Percentiles rank a stretch among this genome's conserved stretches.
Conservation (phyloP, 1,140 invertebrate species). For the Lepidurus apus region DNA sequence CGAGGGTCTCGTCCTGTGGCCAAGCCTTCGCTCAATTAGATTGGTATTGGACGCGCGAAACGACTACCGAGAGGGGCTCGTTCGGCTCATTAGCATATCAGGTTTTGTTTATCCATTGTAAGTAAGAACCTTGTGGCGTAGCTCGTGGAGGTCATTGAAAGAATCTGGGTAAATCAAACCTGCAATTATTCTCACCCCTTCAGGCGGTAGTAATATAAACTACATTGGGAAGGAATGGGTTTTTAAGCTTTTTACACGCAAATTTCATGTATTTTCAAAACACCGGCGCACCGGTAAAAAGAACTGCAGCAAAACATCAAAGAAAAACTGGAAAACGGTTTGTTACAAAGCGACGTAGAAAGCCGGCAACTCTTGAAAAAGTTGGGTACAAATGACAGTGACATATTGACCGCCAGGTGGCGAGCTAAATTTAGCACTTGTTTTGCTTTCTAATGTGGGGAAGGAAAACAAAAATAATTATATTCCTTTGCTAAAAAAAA, state of each 20-base stretch:
- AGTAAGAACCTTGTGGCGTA: too few species aligned
- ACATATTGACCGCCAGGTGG: neutral
- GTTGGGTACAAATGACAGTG: neutral
- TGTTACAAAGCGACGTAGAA: neutral
- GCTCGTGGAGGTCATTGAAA: too few species aligned
- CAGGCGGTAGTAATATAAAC: too few species aligned
- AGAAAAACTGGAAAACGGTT: too few species aligned
- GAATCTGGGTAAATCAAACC: too few species aligned
- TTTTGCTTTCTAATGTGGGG: neutral
- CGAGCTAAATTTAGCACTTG: constrained; percentile 3
- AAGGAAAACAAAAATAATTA: too few species aligned
- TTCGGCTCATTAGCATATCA: neutral
- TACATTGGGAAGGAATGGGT: too few species aligned
- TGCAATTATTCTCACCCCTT: too few species aligned
- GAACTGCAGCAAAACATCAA: too few species aligned
- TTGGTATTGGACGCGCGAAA: neutral
- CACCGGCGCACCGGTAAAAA: too few species aligned
- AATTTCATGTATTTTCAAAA: too few species aligned
- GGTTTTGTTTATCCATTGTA: neutral
- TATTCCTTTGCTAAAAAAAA: neutral
- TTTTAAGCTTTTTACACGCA: too few species aligned
- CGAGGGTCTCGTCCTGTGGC: neutral
- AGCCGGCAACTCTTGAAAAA: neutral
- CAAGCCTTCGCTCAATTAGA: constrained; percentile 2
- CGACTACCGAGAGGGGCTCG: neutral